Conservation (phyloP, 2,888 invertebrate genomes). For the Sarcophaga rosellei region DNA sequence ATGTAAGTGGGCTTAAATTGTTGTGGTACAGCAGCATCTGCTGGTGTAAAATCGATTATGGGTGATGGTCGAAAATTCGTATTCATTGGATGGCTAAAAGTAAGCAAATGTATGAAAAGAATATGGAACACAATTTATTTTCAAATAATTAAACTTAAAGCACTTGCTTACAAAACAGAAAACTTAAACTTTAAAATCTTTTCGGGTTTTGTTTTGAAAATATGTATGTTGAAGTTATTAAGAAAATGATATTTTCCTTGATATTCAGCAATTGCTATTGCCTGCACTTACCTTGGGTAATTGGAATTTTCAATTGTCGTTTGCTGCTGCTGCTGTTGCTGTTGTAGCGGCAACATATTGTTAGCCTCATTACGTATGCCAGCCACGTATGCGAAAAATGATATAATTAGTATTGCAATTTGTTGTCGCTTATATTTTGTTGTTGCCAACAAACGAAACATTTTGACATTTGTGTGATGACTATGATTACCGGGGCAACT, state of each 20-base stretch:
- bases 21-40: conserved; percentile 72
- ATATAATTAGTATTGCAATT: conserved; percentile 81
- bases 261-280: neutral
- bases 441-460: conserved; percentile 67
- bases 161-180: neutral
- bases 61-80: conserved; percentile 75
- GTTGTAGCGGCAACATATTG: conserved; percentile 63
- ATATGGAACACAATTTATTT: neutral
- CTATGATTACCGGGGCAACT: conserved; percentile 62
- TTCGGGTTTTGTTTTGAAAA: neutral
- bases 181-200: no score
- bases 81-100: conserved; percentile 29
- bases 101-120: neutral
- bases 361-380: conserved; percentile 79
- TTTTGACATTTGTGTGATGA: conserved; percentile 66
- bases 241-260: neutral
- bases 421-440: conserved; percentile 78
- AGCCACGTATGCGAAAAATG: conserved; percentile 77
- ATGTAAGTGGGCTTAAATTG: conserved; percentile 73
- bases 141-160: neutral
- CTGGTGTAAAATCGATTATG: conserved; percentile 75
- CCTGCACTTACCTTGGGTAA: conserved; percentile 75
- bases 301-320: conserved; percentile 62
- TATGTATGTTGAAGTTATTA: neutral
- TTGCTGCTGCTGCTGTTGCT: conserved; percentile 45